phyloP scores from a whole-genome alignment of 2,113 vertebrate genomes.

The Galbula dea region DNA sequence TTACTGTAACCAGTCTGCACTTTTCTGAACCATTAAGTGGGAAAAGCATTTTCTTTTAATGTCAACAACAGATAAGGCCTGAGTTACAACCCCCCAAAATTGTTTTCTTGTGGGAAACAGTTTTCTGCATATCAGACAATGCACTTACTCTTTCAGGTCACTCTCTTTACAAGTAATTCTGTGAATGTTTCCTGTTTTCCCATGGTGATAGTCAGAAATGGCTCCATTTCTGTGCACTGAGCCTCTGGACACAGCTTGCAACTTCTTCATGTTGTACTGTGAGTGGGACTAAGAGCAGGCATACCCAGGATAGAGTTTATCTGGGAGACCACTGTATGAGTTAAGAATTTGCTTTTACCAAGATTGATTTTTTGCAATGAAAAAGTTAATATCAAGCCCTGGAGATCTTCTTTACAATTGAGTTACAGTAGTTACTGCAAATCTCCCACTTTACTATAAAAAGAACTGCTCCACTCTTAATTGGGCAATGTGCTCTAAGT shows the following conservation, averaged over 20 bases:
- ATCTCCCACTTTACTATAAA: constrained; percentile 14
- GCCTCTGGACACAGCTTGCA: not conserved
- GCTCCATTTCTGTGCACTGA: not conserved
- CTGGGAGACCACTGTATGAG: not conserved
- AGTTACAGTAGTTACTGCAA: constrained; percentile 3
- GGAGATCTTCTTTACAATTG: not conserved
- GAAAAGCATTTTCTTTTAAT: constrained; percentile 39
- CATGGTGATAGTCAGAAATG: not conserved
- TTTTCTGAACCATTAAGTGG: constrained; percentile 49
- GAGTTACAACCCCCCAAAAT: not conserved
- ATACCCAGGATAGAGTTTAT: not conserved
- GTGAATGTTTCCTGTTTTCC: not conserved
- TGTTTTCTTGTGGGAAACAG: not conserved
- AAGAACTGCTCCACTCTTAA: not conserved
- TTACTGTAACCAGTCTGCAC: constrained; percentile 26
- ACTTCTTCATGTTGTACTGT: not conserved
- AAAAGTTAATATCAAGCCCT: not conserved
- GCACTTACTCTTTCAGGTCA: not conserved
- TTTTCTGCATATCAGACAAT: not conserved
- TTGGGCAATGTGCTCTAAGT: constrained; percentile 19
- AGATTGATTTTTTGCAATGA: not conserved
- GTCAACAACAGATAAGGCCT: constrained; percentile 15
- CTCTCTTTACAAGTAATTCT: not conserved
- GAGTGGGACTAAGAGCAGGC: not conserved
- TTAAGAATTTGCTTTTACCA: not conserved